A percentile compares a stretch with the other conserved stretches of the same genome.
phyloP scores from a whole-genome alignment of 1,140 invertebrate species.

The Nymphalis io region DNA sequence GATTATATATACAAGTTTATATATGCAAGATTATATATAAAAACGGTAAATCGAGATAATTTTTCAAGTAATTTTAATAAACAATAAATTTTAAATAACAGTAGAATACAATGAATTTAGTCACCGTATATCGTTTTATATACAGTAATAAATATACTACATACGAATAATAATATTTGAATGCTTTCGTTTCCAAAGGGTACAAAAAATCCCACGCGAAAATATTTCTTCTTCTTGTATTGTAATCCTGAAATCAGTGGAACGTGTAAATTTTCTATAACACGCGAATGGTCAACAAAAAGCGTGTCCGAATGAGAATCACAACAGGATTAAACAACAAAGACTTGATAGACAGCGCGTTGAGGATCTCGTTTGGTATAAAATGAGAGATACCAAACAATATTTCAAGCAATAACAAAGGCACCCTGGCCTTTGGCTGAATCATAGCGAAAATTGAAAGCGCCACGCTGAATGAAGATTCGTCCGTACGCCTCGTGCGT shows the following conservation, averaged over 20 bases:
- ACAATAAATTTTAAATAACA: too few species aligned
- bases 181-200: too few species aligned
- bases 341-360: background rate
- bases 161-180: too few species aligned
- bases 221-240: background rate
- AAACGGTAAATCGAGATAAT: too few species aligned
- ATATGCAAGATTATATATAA: too few species aligned
- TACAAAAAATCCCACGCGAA: background rate
- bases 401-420: constrained; percentile 15
- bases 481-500: background rate
- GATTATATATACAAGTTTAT: too few species aligned
- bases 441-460: constrained; percentile 25
- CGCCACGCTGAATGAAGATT: constrained; percentile 22
- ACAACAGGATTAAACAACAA: background rate
- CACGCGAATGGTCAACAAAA: background rate
- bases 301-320: background rate
- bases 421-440: background rate
- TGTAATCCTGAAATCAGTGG: background rate
- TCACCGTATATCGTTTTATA: too few species aligned
- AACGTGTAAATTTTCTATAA: background rate
- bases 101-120: too few species aligned
- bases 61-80: too few species aligned
- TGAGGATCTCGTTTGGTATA: background rate
- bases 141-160: too few species aligned
- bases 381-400: background rate